phyloP scores from a whole-genome alignment of 2,888 invertebrate species.

The Limenitis camilla region DNA sequence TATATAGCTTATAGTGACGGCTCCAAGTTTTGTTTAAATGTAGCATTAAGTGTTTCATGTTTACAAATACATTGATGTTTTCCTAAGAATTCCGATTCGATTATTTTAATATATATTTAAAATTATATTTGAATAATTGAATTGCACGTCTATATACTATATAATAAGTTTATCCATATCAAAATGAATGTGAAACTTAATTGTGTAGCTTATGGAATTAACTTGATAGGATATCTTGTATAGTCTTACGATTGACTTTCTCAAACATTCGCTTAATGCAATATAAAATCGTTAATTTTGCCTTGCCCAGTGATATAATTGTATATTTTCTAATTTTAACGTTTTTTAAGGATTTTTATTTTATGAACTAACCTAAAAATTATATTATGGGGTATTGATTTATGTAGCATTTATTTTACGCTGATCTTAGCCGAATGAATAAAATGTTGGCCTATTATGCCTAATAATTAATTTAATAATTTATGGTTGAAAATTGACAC shows the following conservation, averaged over 20 bases:
- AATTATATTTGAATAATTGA: not conserved
- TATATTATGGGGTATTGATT: too few species aligned
- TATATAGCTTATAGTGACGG: slow-evolving; percentile 2
- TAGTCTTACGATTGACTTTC: too few species aligned
- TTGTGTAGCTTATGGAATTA: not conserved
- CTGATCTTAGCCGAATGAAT: not conserved
- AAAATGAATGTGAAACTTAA: not conserved
- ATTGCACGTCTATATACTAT: not conserved
- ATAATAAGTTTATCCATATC: not conserved
- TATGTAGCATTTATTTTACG: not conserved
- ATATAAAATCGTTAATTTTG: not conserved
- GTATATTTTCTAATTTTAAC: too few species aligned
- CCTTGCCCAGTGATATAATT: too few species aligned
- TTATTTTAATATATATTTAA: not conserved
- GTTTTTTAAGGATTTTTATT: not conserved
- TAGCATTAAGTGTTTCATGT: slow-evolving; percentile 2
- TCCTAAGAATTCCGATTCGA: not conserved
- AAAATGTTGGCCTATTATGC: slow-evolving; percentile 1
- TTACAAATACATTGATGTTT: not conserved
- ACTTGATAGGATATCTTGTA: not conserved
- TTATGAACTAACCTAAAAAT: too few species aligned
- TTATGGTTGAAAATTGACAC: not conserved
- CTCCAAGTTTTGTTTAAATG: not conserved
- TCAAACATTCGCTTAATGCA: not conserved
- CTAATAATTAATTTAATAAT: not conserved